Evolutionary conservation across 2,888 invertebrate genomes (phyloP).

Genomic region (Xanthia togata): DNA sequence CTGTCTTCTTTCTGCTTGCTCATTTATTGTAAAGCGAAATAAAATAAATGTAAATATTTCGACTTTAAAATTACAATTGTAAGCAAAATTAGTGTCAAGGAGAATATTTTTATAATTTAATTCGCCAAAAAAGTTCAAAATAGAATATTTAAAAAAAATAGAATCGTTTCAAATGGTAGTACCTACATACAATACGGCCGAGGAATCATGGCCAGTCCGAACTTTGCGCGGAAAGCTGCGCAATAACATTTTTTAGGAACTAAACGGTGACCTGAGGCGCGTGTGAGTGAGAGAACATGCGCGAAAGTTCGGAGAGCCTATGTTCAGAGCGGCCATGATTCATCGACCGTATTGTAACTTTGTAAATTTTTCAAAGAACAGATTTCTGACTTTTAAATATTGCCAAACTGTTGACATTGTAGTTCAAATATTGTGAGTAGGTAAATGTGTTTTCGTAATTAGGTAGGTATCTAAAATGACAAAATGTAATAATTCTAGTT

Average conservation of each 20-base stretch:
- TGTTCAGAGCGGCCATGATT: not conserved
- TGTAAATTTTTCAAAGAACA: conserved; percentile 20
- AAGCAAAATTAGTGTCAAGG: not conserved
- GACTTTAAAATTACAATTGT: not conserved
- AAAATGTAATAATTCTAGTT: not conserved
- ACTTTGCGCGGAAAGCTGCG: not conserved
- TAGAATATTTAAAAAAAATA: conserved; percentile 36
- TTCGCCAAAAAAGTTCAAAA: conserved; percentile 61
- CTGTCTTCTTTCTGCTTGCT: not conserved
- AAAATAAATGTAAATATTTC: conserved; percentile 16
- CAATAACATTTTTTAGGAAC: not conserved
- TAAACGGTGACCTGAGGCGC: not conserved
- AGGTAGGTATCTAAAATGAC: not conserved
- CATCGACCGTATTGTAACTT: not conserved
- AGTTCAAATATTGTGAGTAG: conserved; percentile 24
- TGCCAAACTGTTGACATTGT: conserved; percentile 45
- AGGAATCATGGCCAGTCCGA: not conserved
- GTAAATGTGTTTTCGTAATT: not conserved
- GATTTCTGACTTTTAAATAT: conserved; percentile 13
- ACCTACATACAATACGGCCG: not conserved
- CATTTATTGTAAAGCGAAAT: not conserved
- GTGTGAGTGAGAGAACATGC: not conserved
- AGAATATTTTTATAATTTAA: conserved; percentile 50
- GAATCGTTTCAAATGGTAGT: conserved; percentile 8
- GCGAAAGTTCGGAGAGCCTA: not conserved